phyloP scores from a whole-genome alignment of 2,888 invertebrate species.

The Parnassius orleans region DNA sequence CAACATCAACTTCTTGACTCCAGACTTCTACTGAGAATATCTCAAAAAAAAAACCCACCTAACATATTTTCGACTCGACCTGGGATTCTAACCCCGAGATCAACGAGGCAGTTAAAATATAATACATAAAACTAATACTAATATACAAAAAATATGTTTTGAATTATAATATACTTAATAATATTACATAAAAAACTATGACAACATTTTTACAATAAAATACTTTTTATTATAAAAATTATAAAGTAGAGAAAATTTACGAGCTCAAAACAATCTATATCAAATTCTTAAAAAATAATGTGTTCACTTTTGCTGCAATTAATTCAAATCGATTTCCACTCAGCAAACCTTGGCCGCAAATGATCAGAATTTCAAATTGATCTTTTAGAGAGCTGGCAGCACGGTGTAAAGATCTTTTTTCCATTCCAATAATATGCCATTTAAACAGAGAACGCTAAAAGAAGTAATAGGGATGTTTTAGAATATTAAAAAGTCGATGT shows the following conservation, averaged over 20 bases:
- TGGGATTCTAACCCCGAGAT: no score
- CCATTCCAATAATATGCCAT: slow-evolving; percentile 78
- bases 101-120: no score
- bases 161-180: no score
- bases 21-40: no score
- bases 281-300: slow-evolving; percentile 67
- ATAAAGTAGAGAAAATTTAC: slow-evolving; percentile 32
- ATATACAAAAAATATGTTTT: no score
- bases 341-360: slow-evolving; percentile 61
- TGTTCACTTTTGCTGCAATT: slow-evolving; percentile 51
- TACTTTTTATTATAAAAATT: no score
- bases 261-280: slow-evolving; percentile 52
- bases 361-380: slow-evolving; percentile 78
- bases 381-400: slow-evolving; percentile 66
- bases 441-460: slow-evolving; percentile 75
- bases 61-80: no score
- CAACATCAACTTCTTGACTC: no score
- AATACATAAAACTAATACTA: no score
- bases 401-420: slow-evolving; percentile 77
- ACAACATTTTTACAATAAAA: no score
- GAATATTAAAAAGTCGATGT: neutral
- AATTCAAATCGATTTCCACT: slow-evolving; percentile 79
- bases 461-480: slow-evolving; percentile 54
- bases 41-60: no score
- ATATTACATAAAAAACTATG: no score